Evolutionary conservation across 2,888 invertebrate genomes (phyloP), one percentile per base, ranked within the genome.

Genomic region (Pyralis farinalis): DNA sequence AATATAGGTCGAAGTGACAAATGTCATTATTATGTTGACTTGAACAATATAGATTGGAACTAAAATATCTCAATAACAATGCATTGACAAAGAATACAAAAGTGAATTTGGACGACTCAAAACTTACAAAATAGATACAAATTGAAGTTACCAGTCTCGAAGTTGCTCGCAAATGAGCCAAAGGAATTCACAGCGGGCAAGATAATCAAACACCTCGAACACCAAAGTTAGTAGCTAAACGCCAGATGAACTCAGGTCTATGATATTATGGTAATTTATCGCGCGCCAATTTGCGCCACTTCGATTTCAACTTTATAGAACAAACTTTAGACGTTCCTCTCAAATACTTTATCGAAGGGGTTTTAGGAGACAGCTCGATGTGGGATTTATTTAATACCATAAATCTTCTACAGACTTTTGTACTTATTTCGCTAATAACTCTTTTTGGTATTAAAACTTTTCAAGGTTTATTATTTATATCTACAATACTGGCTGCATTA

Each of bases 261-360:
- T 69, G 67, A 82, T 79, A 75, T 85, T 87, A 85, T 82, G 84
- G 77, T 83, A 88, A 88, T 85, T 88, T 87, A 87, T 87, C 74
- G 74, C 75, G 69, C 69, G 73, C 66, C 79, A 84, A 85, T 79
- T 86, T 80, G 73, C 63, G 58, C 69, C 65, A 70, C 71, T 75
- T 81, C 78, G 75, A 75, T 76, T 75, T 62, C 61, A 76, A 76
- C 70, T 78, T 59, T 39, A 39, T 39, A 29, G 52, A 71, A 63
- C 66, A 75, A 84, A 84, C 70, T 86, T 84, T 75, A 58, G 63
- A 68, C 61, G 68, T 60, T 66, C 51, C 61, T 67, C 60, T 66
- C 51, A 29, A 49, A 69, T 61, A 70, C 67, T 73, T 70, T 70
- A 63, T 60, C 54, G 58, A 64, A 64, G 59, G 63, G 56, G 63